phyloP scores from a whole-genome alignment of 2,797 vertebrate genomes.

The Aldrovandia affinis region DNA sequence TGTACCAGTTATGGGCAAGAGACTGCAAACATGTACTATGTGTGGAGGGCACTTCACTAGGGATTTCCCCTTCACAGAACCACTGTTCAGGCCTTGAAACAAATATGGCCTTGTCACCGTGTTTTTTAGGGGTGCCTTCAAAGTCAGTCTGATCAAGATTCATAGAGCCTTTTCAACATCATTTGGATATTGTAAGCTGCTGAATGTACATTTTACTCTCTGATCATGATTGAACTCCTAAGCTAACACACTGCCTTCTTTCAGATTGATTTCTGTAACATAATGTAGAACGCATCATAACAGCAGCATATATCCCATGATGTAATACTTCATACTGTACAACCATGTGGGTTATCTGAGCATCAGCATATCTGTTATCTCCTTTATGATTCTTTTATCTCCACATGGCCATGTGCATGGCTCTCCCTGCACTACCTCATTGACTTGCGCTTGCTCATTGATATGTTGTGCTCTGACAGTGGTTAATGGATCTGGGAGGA shows the following conservation, averaged over 20 bases:
- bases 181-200: neutral
- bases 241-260: neutral
- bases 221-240: neutral
- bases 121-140: neutral
- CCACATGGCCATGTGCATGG: neutral
- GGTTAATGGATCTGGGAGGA: neutral
- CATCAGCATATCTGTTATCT: neutral
- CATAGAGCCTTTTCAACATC: neutral
- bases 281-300: neutral
- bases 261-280: neutral
- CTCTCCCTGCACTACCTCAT: neutral
- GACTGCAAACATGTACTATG: neutral
- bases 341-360: neutral
- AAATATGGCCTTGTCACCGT: neutral
- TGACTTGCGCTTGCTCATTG: neutral
- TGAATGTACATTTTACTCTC: neutral
- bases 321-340: neutral
- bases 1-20: neutral
- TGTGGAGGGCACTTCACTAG: neutral
- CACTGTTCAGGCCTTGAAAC: neutral
- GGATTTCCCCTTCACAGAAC: neutral
- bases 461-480: neutral
- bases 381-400: neutral
- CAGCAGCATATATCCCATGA: neutral
- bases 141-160: neutral